Evolutionary conservation across 64 coral and sea anemone genomes (phyloP), one percentile per base, ranked within the genome.

Genomic region (Montipora capricornis): DNA sequence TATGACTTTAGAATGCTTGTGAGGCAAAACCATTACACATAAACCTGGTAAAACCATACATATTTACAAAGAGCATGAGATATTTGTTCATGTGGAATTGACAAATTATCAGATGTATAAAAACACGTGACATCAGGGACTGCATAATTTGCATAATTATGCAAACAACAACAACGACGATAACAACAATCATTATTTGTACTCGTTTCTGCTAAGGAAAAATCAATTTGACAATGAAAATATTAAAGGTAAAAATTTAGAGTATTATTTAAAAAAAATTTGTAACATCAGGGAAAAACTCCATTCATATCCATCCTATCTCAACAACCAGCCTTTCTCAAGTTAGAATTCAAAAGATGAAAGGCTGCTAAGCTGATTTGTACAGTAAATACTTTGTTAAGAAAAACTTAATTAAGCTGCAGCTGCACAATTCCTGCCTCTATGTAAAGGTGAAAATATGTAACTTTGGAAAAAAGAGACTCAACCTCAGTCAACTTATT

Each of bases 61-160:
- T 78, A 49, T 78, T 49, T 49, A 49, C 6, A 76, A 76, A 48
- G 76, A 78, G 44, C 76, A 78, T 78, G 16, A 78, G 49, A 78
- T 48, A 49, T 37, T 78, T 78, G 76, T 50, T 78, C 76, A 49
- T 78, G 17, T 49, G 5, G 49, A 5, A 49, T 78, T 49, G 17
- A 49, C 37, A 78, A 49, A 78, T 78, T 78, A 47, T 78, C 14
- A 46, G 76, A 78, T 78, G 16, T 49, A 78, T 49, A 46, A 49
- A 78, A 78, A 47, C 9, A 50, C 9, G 76, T 78, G 76, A 78
- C 47, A 78, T 48, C 45, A 78, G 5, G 44, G 2, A 4, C 1
- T 78, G 76, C 76, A 49, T 78, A 78, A 78, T 78, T 78, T 49
- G 76, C 76, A 78, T 78, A 78, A 78, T 78, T 78, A 78, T 49